phyloP scores from a whole-genome alignment of 2,888 invertebrate species.

The Caenorhabditis doughertyi region DNA sequence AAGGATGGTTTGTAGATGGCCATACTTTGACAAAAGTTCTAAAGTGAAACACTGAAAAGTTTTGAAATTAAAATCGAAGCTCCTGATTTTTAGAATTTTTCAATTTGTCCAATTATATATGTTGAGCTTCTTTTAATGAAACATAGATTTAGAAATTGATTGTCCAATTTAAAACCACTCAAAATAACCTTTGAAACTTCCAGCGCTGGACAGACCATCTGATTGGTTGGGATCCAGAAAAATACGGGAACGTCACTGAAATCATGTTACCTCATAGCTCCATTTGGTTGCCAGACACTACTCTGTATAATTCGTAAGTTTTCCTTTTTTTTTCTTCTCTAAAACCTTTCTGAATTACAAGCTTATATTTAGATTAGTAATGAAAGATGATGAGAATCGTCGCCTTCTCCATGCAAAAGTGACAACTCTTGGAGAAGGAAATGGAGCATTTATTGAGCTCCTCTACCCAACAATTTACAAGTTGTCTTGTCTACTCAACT shows the following conservation, averaged over 20 bases:
- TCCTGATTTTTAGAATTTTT: too few species aligned
- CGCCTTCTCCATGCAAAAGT: constrained; percentile 77
- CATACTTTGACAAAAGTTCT: too few species aligned
- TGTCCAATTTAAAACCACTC: too few species aligned
- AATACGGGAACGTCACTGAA: constrained; percentile 75
- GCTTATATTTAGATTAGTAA: constrained; percentile 73
- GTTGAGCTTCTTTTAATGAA: too few species aligned
- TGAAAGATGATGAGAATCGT: constrained; percentile 77
- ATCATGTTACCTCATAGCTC: constrained; percentile 74
- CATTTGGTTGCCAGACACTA: constrained; percentile 79
- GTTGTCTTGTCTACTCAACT: constrained; percentile 72
- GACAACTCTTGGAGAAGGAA: constrained; percentile 67
- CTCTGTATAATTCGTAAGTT: constrained; percentile 76
- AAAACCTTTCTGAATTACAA: too few species aligned
- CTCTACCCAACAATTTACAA: constrained; percentile 80
- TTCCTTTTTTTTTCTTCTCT: too few species aligned
- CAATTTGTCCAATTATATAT: too few species aligned
- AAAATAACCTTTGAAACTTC: not conserved
- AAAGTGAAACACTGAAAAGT: too few species aligned
- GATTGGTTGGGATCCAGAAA: constrained; percentile 76
- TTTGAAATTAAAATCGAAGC: too few species aligned
- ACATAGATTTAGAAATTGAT: too few species aligned
- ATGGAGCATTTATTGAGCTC: constrained; percentile 75
- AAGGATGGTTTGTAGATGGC: too few species aligned
- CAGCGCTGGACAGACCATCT: constrained; percentile 78